Conservation (phyloP, 2,113 vertebrate genomes). For the Cheilinus undulatus region DNA sequence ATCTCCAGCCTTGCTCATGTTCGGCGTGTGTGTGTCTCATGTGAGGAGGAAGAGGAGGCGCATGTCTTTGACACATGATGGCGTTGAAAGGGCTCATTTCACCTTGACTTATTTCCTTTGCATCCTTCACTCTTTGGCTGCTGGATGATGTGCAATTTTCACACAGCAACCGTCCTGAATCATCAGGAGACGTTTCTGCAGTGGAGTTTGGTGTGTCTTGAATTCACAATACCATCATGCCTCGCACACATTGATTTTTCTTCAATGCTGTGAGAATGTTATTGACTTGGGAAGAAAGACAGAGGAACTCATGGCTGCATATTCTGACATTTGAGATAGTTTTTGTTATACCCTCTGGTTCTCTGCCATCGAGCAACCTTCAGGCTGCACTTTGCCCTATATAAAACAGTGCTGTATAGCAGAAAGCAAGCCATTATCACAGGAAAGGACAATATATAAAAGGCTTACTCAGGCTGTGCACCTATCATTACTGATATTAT, state of each 20-base stretch:
- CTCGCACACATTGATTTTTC: conserved; percentile 67
- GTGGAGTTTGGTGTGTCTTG: conserved; percentile 57
- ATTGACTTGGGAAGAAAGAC: conserved; percentile 63
- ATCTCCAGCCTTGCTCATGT: conserved; percentile 37
- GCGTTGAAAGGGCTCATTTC: conserved; percentile 56
- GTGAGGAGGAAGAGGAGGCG: neutral
- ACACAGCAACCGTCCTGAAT: conserved; percentile 58
- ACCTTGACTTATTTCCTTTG: conserved; percentile 70
- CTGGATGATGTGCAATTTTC: conserved; percentile 70
- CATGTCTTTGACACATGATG: conserved; percentile 35
- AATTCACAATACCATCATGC: conserved; percentile 68
- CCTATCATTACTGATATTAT: conserved; percentile 40
- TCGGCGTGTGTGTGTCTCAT: conserved; percentile 12
- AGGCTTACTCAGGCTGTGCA: conserved; percentile 10
- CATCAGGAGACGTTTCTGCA: conserved; percentile 71
- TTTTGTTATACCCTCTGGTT: conserved; percentile 22
- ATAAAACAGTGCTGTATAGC: conserved; percentile 1
- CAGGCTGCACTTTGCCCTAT: conserved; percentile 23
- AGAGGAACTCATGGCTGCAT: conserved; percentile 38
- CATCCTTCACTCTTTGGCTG: conserved; percentile 46
- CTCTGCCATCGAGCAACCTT: conserved; percentile 45
- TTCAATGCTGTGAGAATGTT: conserved; percentile 61
- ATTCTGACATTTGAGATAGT: conserved; percentile 57
- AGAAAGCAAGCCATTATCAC: conserved; percentile 33
- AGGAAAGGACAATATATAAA: conserved; percentile 11